phyloP scores from a whole-genome alignment of 2,888 invertebrate genomes.

The Tetragonisca angustula region DNA sequence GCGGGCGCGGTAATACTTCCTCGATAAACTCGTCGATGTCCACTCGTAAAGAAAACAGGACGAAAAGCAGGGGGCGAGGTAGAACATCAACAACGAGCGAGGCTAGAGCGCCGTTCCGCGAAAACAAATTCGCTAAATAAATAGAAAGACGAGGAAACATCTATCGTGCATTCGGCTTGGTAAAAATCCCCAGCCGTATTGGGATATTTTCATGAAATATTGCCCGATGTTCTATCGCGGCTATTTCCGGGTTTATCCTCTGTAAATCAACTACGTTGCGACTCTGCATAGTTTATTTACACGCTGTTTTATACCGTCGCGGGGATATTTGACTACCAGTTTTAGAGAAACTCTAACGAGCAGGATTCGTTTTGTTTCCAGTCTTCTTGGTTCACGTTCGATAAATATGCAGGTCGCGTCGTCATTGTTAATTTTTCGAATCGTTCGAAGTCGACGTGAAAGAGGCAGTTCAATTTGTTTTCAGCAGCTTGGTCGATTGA shows the following conservation, averaged over 20 bases:
- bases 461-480: no score
- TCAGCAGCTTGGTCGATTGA: no score
- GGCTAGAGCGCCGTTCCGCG: neutral
- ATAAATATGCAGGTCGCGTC: no score
- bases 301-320: neutral
- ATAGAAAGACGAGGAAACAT: conserved; percentile 31
- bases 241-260: neutral
- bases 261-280: neutral
- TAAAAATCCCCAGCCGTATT: conserved; percentile 6
- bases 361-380: no score
- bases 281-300: neutral
- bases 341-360: neutral
- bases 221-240: neutral
- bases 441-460: no score
- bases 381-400: no score
- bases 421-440: no score
- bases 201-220: neutral
- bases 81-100: conserved; percentile 23
- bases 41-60: conserved; percentile 11
- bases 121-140: conserved; percentile 39
- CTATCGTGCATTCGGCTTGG: conserved; percentile 10
- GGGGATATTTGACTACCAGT: neutral
- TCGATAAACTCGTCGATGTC: conserved; percentile 34
- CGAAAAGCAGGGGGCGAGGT: neutral
- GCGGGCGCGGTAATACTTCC: conserved; percentile 7